Percentiles rank a stretch among this genome's conserved stretches.
Conservation (phyloP, 1,140 invertebrate genomes). For the Vollenhovia emeryi region DNA sequence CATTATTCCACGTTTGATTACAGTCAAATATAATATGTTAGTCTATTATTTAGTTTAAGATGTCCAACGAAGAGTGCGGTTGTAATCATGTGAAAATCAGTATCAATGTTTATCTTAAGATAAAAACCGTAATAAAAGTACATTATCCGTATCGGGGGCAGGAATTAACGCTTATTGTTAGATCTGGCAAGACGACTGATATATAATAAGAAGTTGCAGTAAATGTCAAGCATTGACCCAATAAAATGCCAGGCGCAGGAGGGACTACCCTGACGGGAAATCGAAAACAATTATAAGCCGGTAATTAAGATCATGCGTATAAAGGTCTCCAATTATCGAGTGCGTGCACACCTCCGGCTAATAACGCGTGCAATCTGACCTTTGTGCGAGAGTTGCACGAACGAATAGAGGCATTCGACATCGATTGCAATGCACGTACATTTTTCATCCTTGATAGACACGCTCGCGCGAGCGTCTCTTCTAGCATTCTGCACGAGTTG, state of each 20-base stretch:
- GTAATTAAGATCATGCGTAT: neutral
- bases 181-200: neutral
- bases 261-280: neutral
- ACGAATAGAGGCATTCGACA: slow-evolving; percentile 38
- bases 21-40: too few species aligned
- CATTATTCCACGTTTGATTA: too few species aligned
- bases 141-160: too few species aligned
- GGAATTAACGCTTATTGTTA: neutral
- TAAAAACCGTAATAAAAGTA: too few species aligned
- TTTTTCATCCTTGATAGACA: slow-evolving; percentile 58
- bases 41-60: too few species aligned
- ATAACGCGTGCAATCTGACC: slow-evolving; percentile 37
- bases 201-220: neutral
- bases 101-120: too few species aligned
- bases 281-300: slow-evolving; percentile 7
- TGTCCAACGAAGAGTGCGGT: too few species aligned
- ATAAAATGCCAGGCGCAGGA: slow-evolving; percentile 20
- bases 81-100: too few species aligned
- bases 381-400: slow-evolving; percentile 30
- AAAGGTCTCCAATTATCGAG: slow-evolving; percentile 40
- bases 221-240: slow-evolving; percentile 8
- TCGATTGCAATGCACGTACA: slow-evolving; percentile 38
- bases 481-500: neutral
- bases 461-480: neutral
- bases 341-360: slow-evolving; percentile 15